Evolutionary conservation across 2,113 vertebrate genomes (phyloP), one percentile per base, ranked within the genome.

Genomic region (Ascaphus truei): DNA sequence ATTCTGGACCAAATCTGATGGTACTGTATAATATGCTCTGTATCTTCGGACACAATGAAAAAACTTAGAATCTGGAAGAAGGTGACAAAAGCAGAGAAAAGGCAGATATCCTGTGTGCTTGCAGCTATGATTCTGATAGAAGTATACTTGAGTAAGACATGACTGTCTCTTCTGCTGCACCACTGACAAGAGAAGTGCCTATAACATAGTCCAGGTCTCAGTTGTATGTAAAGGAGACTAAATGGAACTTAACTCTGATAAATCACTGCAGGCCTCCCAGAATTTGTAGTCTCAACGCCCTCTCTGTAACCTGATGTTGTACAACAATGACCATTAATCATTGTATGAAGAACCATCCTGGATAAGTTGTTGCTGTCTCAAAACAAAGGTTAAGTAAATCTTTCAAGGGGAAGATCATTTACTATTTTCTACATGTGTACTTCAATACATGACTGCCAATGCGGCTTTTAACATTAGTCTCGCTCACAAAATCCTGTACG

Each of bases 101-200:
- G n/a, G 56, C 53, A 68, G 65, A 68, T 68, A 68, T 68, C 55
- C 65, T 68, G 55, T 36, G 27, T 9, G 15, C 30, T 36, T 30
- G 18, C 65, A 59, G 55, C 53, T 37, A 55, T 7, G 22, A 50
- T 58, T 5, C 25, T 30, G n/a, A 31, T 31, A 36, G 29, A 22
- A n/a, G n/a, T n/a, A 58, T 34, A 43, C 43, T 20, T 68, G 18
- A 68, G 45, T 68, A 50, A 16, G 41, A 59, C 53, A 68, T 59
- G 58, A 68, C 58, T 59, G 20, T 20, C 31, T 58, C n/a, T 30
- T 55, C 29, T 68, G 65, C 30, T 58, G 10, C 55, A 68, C 25
- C 31, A 26, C 20, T 48, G 18, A 48, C 53, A 68, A 68, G 31
- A 9, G 29, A 67, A 58, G 55, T 68, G 65, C 59, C 31, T 26